phyloP scores from a whole-genome alignment of 2,113 vertebrate species.

The Penelope pileata region DNA sequence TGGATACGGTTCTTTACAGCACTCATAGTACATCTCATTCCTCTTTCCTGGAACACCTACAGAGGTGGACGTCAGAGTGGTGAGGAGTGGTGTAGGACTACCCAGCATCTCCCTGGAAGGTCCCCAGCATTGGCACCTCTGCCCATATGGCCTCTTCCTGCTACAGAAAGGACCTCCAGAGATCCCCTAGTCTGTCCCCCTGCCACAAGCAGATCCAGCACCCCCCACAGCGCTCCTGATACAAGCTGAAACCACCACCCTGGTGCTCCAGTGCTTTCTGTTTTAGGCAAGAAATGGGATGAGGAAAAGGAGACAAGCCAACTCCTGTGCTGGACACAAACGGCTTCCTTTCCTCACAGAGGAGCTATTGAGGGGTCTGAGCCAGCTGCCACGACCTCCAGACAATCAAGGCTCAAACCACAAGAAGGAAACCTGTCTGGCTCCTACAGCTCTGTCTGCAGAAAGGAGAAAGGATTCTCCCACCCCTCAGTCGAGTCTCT shows the following conservation, averaged over 20 bases:
- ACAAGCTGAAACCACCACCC: background rate
- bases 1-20: constrained; percentile 91
- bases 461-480: background rate
- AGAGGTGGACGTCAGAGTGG: background rate
- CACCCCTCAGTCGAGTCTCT: background rate
- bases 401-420: background rate
- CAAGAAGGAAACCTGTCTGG: background rate
- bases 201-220: background rate
- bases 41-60: constrained; percentile 87
- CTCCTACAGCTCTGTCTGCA: background rate
- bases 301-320: background rate
- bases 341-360: background rate
- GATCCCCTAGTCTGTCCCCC: background rate
- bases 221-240: too few relatives aligned
- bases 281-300: background rate
- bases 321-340: too few relatives aligned
- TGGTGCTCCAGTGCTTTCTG: background rate
- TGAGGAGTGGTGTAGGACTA: background rate
- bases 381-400: background rate
- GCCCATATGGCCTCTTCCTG: background rate
- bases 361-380: background rate
- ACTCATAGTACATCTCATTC: constrained; percentile 90
- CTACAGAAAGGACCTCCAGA: background rate
- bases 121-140: background rate
- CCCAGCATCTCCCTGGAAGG: background rate